Evolutionary conservation across 2,797 vertebrate species (phyloP).

Genomic region (Melanotaenia pygmaea): DNA sequence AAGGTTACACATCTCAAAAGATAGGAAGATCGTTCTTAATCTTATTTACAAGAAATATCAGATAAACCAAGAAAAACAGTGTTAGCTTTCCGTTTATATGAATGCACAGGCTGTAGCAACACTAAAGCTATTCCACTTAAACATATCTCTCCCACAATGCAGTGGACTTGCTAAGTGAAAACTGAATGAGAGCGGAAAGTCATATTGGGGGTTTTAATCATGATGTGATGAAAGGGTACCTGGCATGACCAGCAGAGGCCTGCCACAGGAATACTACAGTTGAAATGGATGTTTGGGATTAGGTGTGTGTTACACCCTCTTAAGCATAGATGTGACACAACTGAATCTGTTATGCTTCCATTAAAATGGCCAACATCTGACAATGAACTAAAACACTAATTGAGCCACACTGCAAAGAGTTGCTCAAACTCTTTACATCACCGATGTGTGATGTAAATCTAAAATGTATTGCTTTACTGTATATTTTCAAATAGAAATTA

Average conservation of each 20-base stretch:
- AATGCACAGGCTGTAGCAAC: constrained; percentile 25
- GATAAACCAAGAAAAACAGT: constrained; percentile 16
- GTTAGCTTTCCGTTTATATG: constrained; percentile 50
- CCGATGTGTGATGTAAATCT: neutral
- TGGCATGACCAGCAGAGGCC: constrained; percentile 26
- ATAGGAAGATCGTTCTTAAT: constrained; percentile 41
- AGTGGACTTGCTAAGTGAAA: constrained; percentile 39
- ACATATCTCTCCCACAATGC: constrained; percentile 26
- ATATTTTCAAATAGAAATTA: neutral
- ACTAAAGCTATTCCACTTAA: constrained; percentile 29
- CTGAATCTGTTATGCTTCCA: neutral
- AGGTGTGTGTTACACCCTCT: constrained; percentile 3
- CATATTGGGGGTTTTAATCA: constrained; percentile 58
- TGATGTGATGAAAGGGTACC: constrained; percentile 56
- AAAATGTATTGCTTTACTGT: neutral
- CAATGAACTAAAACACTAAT: no score
- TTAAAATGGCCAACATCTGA: neutral
- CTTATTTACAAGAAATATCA: constrained; percentile 57
- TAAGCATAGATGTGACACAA: neutral
- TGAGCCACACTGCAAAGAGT: neutral
- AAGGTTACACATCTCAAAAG: constrained; percentile 20
- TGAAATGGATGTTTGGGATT: constrained; percentile 1
- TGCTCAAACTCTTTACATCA: neutral
- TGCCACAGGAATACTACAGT: constrained; percentile 19
- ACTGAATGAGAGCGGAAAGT: constrained; percentile 46